A percentile compares a stretch with the other conserved stretches of the same genome.
These are phyloP conservation scores for Strongylocentrotus purpuratus DNA, from an alignment of 35 echinoderm and acorn worm genomes.

Conservation along the genomic window DNA sequence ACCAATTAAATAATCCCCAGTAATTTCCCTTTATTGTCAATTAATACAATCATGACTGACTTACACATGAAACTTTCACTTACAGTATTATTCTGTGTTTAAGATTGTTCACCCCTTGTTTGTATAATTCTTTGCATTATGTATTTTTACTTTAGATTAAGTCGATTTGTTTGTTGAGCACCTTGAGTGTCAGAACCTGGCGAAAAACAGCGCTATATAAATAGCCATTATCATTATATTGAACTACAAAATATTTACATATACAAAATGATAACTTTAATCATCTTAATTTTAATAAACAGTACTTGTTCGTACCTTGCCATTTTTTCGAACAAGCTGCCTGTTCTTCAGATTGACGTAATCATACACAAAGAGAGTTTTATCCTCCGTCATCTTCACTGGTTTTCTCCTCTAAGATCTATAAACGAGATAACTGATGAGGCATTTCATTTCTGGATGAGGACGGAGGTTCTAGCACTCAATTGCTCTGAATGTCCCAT, in stretches of 20 bases:
- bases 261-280: background rate
- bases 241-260: no score
- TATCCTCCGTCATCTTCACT: conserved; percentile 57
- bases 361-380: conserved; percentile 70
- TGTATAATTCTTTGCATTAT: no score
- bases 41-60: no score
- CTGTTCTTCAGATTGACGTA: conserved; percentile 80
- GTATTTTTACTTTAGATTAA: no score
- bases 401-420: background rate
- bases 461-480: background rate
- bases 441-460: background rate
- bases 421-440: background rate
- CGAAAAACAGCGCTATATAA: no score
- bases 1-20: no score
- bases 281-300: background rate
- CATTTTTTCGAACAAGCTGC: conserved; percentile 65
- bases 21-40: background rate
- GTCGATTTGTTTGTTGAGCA: no score
- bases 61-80: no score
- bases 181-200: no score
- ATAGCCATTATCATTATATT: no score
- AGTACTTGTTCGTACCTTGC: conserved; percentile 34
- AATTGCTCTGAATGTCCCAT: background rate
- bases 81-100: no score
- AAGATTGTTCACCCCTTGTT: no score